Percentiles rank a stretch among this genome's conserved stretches.
phyloP scores from a whole-genome alignment of 2,797 vertebrate genomes.

The Melanotaenia maccullochi region DNA sequence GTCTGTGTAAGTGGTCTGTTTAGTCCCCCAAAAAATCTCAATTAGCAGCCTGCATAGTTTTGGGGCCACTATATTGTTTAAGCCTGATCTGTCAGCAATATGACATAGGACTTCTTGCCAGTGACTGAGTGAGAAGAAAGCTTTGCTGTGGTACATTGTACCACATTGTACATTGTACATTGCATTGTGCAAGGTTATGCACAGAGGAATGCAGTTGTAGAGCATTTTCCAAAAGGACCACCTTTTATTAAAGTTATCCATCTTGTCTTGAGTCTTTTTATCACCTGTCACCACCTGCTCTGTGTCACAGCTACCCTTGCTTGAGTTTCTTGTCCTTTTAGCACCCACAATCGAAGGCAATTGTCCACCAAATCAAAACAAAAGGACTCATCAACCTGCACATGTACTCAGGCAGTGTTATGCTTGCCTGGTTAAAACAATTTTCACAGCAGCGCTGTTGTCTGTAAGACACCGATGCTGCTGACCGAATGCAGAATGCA shows the following conservation, averaged over 20 bases:
- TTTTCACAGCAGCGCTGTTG: constrained; percentile 38
- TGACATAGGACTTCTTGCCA: constrained; percentile 28
- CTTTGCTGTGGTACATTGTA: constrained; percentile 19
- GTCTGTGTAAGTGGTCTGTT: constrained; percentile 37
- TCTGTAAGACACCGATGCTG: constrained; percentile 45
- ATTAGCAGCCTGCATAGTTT: constrained; percentile 31
- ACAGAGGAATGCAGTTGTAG: neutral
- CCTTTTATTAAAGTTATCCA: constrained; percentile 7
- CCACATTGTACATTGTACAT: too few relatives aligned
- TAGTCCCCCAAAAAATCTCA: constrained; percentile 8
- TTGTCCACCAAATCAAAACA: constrained; percentile 18
- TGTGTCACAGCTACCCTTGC: constrained; percentile 5
- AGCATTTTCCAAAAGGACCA: neutral
- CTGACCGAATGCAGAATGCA: constrained; percentile 45
- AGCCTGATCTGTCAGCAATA: constrained; percentile 24
- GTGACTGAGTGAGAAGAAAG: constrained; percentile 51
- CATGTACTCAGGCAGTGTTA: constrained; percentile 26
- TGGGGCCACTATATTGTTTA: constrained; percentile 9
- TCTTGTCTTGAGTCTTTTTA: constrained; percentile 1
- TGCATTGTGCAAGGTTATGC: constrained; percentile 20
- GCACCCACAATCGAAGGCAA: constrained; percentile 12
- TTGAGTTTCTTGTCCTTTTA: neutral
- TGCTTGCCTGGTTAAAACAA: constrained; percentile 42
- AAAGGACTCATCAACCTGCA: constrained; percentile 37
- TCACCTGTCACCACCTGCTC: constrained; percentile 22